Conservation (phyloP, 2,888 invertebrate species). For the Leucophora obtusa region DNA sequence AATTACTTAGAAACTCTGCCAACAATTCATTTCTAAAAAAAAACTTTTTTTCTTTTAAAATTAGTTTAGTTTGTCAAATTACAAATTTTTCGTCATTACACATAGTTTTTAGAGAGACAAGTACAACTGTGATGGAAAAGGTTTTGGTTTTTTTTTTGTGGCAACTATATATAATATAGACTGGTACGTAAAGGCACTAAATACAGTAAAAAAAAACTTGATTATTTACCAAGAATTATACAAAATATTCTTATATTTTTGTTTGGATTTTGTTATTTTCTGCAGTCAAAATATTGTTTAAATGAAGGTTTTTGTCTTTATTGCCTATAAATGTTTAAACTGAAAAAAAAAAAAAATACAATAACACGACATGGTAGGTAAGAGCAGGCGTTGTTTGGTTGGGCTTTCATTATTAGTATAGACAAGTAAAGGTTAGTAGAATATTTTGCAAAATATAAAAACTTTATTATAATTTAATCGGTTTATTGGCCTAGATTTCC, state of each 20-base stretch:
- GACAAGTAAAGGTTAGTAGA: slow-evolving; percentile 53
- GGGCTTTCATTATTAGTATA: background rate
- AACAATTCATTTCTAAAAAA: too few species aligned
- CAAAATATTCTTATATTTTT: slow-evolving; percentile 1
- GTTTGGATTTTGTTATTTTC: slow-evolving; percentile 4
- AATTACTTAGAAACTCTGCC: too few species aligned
- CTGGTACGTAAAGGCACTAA: slow-evolving; percentile 53
- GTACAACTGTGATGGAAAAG: slow-evolving; percentile 30
- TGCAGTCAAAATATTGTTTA: slow-evolving; percentile 30
- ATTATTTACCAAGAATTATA: slow-evolving; percentile 24
- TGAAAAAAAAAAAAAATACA: background rate
- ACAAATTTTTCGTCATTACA: background rate
- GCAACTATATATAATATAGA: slow-evolving; percentile 2
- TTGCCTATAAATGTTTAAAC: background rate
- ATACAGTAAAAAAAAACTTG: slow-evolving; percentile 5
- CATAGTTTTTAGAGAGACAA: slow-evolving; percentile 15
- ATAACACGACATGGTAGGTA: slow-evolving; percentile 18
- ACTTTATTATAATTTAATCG: slow-evolving; percentile 65
- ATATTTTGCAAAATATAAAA: slow-evolving; percentile 24
- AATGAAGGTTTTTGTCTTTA: slow-evolving; percentile 20
- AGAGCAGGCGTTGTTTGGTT: background rate
- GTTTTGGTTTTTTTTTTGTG: background rate
- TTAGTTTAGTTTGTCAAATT: background rate
- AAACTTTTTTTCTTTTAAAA: background rate
- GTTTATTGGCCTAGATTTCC: slow-evolving; percentile 66